These are phyloP conservation scores for Taenioides sp. DNA, from an alignment of 2,797 vertebrate genomes.

Conservation along the genomic window DNA sequence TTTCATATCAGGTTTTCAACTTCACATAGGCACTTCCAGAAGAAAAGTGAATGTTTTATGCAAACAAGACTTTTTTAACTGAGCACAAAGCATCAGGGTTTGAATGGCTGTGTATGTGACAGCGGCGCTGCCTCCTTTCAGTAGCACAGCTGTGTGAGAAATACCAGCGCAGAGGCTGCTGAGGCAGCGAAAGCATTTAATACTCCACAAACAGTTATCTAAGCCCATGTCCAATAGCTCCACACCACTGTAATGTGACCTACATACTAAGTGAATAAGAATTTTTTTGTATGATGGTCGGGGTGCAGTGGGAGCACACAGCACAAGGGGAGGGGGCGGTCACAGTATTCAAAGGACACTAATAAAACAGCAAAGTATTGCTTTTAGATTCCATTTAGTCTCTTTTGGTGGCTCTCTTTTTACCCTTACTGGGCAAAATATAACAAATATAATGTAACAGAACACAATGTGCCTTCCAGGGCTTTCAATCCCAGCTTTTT, in stretches of 20 bases:
- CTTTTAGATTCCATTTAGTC: conserved; percentile 65
- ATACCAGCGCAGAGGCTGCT: conserved; percentile 96
- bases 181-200: conserved; percentile 98
- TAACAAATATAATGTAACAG: conserved; percentile 71
- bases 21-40: conserved; percentile 36
- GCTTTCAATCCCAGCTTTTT: conserved; percentile 49
- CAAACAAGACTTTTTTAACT: conserved; percentile 43
- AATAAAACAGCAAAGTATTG: conserved; percentile 80
- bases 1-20: conserved; percentile 41
- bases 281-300: conserved; percentile 69
- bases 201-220: conserved; percentile 98
- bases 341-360: conserved; percentile 80
- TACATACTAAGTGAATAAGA: conserved; percentile 94
- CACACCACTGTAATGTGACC: conserved; percentile 94
- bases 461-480: conserved; percentile 72
- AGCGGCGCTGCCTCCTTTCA: conserved; percentile 90
- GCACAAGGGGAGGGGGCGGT: conserved; percentile 41
- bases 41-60: conserved; percentile 60
- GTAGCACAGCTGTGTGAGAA: conserved; percentile 97
- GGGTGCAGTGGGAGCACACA: conserved; percentile 33
- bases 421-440: conserved; percentile 30
- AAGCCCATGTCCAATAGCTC: conserved; percentile 95
- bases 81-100: conserved; percentile 45
- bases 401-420: conserved; percentile 33
- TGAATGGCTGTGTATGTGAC: conserved; percentile 48